These are phyloP conservation scores for Strix aluco DNA, from an alignment of 2,113 vertebrate genomes.

Conservation along the genomic window DNA sequence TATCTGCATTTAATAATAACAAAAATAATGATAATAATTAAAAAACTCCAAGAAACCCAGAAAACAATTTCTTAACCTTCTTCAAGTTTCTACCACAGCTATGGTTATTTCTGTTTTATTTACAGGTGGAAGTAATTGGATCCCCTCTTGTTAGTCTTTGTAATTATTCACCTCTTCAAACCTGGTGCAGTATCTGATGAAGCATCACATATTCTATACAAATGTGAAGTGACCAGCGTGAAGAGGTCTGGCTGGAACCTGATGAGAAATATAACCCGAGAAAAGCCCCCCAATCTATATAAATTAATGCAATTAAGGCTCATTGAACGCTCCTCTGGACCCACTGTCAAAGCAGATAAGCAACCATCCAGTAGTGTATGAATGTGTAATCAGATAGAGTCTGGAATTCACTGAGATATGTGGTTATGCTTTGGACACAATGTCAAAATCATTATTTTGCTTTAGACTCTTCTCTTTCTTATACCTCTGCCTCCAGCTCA, in stretches of 20 bases:
- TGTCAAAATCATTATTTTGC: constrained; percentile 59
- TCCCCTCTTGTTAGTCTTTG: not conserved
- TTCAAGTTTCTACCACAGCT: not conserved
- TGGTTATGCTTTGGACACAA: constrained; percentile 27
- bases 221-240: not conserved
- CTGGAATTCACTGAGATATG: not conserved
- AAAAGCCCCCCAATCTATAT: not conserved
- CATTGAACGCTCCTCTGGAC: not conserved
- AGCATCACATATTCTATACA: not conserved
- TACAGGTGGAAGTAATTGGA: not conserved
- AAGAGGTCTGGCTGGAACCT: constrained; percentile 14
- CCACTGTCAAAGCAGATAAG: constrained; percentile 39
- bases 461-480: constrained; percentile 1
- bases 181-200: not conserved
- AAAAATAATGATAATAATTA: not conserved
- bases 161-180: not conserved
- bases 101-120: not conserved
- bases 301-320: constrained; percentile 57
- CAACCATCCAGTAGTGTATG: not conserved
- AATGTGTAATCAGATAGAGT: constrained; percentile 11
- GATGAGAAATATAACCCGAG: not conserved
- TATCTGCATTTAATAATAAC: not conserved
- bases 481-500: constrained; percentile 32
- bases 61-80: not conserved
- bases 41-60: rapidly evolving